Evolutionary conservation across 2,888 invertebrate genomes (phyloP), one percentile per base, ranked within the genome.

Genomic region (Caenorhabditis sp.): DNA sequence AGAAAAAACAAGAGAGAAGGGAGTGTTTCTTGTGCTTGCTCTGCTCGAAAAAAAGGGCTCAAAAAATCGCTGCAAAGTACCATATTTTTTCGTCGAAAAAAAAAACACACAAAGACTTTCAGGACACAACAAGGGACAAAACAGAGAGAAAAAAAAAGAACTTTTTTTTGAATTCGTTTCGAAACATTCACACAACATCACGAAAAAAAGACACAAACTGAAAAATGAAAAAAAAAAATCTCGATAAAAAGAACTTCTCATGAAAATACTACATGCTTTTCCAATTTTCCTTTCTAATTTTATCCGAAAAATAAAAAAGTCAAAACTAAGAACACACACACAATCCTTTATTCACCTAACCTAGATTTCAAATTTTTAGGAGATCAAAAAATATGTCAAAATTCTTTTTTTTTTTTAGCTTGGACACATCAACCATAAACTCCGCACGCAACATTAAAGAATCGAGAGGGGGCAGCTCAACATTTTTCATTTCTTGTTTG

Each of bases 151-250:
- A 31, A 10, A 6, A 6, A 10, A 10, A 31, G 10, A 31, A 31
- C 31, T 31, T 6, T 6, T 31, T 10, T 6, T 31, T 4, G 10
- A 4, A 6, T 31, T 31, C 31, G 10, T 31, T 31, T 31, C 31
- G 10, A 31, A 31, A 31, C 43, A 43, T 43, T 43, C 43, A 43
- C 43, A 43, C 43, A 43, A 43, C 43, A 43, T 17, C n/a, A n/a
- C n/a, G n/a, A n/a, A n/a, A 43, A 43, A 43, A 43, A 43, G 43
- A 43, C 43, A 43, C 31, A 31, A 31, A 24, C 53, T 49, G 43
- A 24, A 63, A 63, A 63, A 64, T 43, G 43, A 43, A 54, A 24
- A 6, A 65, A 36, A 65, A 65, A 58, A 53, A 65, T 36, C 12
- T 23, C 36, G 24, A 49, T 58, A 65, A 53, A 55, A 50, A 65